Evolutionary conservation across 1,140 invertebrate species (phyloP), one percentile per base, ranked within the genome.

Genomic region (Brachionus paranguensis): DNA sequence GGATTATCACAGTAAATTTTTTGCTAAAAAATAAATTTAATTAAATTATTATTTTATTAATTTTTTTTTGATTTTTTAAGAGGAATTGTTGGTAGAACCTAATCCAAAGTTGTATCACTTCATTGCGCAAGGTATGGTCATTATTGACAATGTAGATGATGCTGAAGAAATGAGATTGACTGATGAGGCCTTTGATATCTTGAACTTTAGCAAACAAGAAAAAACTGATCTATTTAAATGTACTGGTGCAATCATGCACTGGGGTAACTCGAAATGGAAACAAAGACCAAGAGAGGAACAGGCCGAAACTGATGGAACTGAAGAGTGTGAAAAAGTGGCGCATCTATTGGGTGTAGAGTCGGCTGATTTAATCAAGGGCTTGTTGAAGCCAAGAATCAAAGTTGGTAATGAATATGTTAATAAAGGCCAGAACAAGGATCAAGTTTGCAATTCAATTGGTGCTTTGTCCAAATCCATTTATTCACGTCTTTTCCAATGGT

Each of bases 241-340:
- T 99, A 97, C 96, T 86, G 95, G 95, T 87, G 91, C 95, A 89
- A 96, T 98, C 89, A 96, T 99, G 94, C 96, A 98, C 91, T 97
- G 98, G 86, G 96, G 96, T 92, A 93, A 95, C 88, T 95, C 99
- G 95, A 98, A 98, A 91, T 99, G 99, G 94, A 99, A 99, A 91
- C 97, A 99, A 92, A 95, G 96, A 91, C 96, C 96, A 93, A 95
- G 97, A 89, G 97, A 98, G 91, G 97, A 99, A 91, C 97, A 99
- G 92, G 97, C 97, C 91, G 97, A 99, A 91, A 93, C 96, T 88
- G 97, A 99, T 90, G 96, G 96, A 87, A 96, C 94, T 85, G 94
- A 90, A 95, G 95, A 97, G 91, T 95, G 96, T 92, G 94, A 95
- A 85, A 93, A 93, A 87, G 95, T 96, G 68, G 94, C 94, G 86